Evolutionary conservation across 1,140 invertebrate species (phyloP), one percentile per base, ranked within the genome.

Genomic region (Drosophila ogumai): DNA sequence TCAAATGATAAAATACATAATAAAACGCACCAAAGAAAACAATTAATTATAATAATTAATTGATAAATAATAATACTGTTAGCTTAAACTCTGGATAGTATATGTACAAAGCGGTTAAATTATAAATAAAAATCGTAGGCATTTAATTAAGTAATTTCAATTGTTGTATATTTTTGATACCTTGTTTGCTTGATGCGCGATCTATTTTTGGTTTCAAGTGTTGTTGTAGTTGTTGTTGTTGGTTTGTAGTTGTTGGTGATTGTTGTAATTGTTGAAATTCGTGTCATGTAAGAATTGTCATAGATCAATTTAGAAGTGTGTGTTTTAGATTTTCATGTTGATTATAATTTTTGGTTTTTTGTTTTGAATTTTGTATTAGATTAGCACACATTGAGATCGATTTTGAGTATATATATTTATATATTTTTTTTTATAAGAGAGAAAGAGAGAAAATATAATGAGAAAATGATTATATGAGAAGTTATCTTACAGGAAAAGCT

Each of bases 171-270:
- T 77, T 81, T 78, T 78, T n/a, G 52, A 91, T 92, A 92, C 91
- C 91, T 92, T 92, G 79, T 91, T 92, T 78, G 90, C 82, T 91
- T 91, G 91, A 84, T 92, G 91, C 81, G 88, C 87, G 79, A 91
- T 92, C 91, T 92, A 73, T 88, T 81, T 77, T 79, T 80, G 75
- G 47, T 82, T 82, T 79, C 56, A 50, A 79, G 60, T 81, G 61
- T 79, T 82, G 78, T 74, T 79, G 75, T 49, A 59, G 63, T 66
- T 47, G 71, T 57, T 67, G 57, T 82, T 88, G 75, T 67, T 56
- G 52, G 60, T 79, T 87, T 71, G 77, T 88, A 67, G 69, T 79
- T 75, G 66, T 64, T 58, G 75, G 64, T 71, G 58, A 59, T 66
- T 78, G 64, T 81, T 63, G 64, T 79, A 66, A 55, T 91, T 74